These are phyloP conservation scores for Tetragnatha versicolor DNA, from an alignment of 1,140 invertebrate genomes.

Conservation along the genomic window DNA sequence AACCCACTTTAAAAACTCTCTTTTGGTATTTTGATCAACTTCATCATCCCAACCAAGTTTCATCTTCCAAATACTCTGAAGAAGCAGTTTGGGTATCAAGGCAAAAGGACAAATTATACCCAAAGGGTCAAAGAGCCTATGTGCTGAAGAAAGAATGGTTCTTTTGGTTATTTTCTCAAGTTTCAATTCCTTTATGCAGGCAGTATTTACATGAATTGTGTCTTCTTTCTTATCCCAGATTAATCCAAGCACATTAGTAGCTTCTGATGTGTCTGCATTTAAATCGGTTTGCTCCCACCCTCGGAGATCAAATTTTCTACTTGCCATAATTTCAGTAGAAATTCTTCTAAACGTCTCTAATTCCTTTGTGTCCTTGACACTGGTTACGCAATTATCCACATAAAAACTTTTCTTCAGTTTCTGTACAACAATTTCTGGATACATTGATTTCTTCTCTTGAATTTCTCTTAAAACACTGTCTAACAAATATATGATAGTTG, in stretches of 20 bases:
- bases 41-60: slow-evolving; percentile 18
- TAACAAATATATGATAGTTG: background rate
- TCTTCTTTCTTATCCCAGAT: slow-evolving; percentile 3
- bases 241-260: background rate
- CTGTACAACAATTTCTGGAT: background rate
- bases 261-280: background rate
- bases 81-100: slow-evolving; percentile 16
- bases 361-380: slow-evolving; percentile 1
- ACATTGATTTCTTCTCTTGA: background rate
- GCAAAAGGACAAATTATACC: slow-evolving; percentile 36
- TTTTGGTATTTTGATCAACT: slow-evolving; percentile 8
- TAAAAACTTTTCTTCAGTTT: slow-evolving; percentile 6
- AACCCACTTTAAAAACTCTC: slow-evolving; percentile 7
- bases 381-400: background rate
- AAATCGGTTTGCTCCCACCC: slow-evolving; percentile 18
- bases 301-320: slow-evolving; percentile 25
- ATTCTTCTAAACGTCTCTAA: background rate
- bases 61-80: slow-evolving; percentile 11
- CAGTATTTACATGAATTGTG: background rate
- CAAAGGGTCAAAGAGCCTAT: slow-evolving; percentile 28
- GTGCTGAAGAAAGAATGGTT: background rate
- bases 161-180: slow-evolving; percentile 4
- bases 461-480: background rate
- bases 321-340: slow-evolving; percentile 18
- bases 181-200: background rate